These are phyloP conservation scores for Crepidodera aurea DNA, from an alignment of 2,888 invertebrate species.

Conservation along the genomic window DNA sequence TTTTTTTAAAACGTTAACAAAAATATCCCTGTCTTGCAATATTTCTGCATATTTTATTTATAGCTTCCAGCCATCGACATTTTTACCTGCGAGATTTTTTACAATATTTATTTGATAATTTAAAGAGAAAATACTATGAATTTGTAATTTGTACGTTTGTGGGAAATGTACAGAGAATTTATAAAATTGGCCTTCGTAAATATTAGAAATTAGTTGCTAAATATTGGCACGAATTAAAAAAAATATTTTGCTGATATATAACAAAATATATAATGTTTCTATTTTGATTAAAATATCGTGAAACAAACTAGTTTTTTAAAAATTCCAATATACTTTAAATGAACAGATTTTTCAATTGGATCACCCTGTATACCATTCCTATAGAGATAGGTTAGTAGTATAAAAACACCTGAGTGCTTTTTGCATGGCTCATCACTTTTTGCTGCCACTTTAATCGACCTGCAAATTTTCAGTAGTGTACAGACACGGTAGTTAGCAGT, in stretches of 20 bases:
- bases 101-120: no score
- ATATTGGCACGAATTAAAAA: neutral
- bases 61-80: no score
- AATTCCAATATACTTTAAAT: neutral
- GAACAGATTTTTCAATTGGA: neutral
- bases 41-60: no score
- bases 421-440: conserved; percentile 36
- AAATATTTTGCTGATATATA: neutral
- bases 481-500: conserved; percentile 13
- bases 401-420: conserved; percentile 36
- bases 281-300: neutral
- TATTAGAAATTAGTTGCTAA: neutral
- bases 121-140: no score
- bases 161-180: no score
- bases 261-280: no score
- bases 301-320: neutral
- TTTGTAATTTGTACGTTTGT: no score
- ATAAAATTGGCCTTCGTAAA: no score
- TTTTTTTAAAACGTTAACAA: no score
- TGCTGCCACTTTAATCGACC: conserved; percentile 22
- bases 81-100: no score
- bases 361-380: conserved; percentile 17
- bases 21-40: no score
- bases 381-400: conserved; percentile 22
- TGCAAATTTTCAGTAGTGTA: conserved; percentile 24